Percentiles rank a stretch among this genome's conserved stretches.
Conservation (phyloP, 2,113 vertebrate genomes). For the Malaclemys terrapin region DNA sequence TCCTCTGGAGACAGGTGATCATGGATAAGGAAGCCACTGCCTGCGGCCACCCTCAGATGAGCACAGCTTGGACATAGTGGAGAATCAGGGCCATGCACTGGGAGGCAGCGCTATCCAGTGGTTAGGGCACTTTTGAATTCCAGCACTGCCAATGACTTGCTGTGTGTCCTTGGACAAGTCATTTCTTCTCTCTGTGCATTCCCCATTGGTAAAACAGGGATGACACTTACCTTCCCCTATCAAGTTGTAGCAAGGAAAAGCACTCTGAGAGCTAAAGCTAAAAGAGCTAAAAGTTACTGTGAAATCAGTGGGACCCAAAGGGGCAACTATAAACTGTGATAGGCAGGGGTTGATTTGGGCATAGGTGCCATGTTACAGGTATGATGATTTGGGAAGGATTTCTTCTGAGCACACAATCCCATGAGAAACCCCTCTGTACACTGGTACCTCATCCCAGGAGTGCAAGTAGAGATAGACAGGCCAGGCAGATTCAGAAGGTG, state of each 20-base stretch:
- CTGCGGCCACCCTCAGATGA: neutral
- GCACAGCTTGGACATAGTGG: neutral
- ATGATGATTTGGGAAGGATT: neutral
- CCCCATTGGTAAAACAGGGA: neutral
- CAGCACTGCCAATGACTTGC: neutral
- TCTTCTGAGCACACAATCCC: neutral
- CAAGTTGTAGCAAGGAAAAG: neutral
- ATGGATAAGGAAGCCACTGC: neutral
- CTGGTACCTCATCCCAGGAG: neutral
- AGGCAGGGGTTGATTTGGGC: neutral
- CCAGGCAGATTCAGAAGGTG: neutral
- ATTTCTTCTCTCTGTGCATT: neutral
- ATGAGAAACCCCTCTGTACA: neutral
- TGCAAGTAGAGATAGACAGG: neutral
- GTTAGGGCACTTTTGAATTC: neutral
- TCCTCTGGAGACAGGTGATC: neutral
- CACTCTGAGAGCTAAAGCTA: neutral
- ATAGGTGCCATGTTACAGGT: neutral
- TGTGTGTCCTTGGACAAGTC: neutral
- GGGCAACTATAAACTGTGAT: neutral
- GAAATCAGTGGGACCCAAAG: neutral
- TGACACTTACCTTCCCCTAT: neutral
- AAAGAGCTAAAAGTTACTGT: neutral
- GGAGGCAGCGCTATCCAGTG: neutral
- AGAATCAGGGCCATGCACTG: neutral